Evolutionary conservation across 2,797 vertebrate genomes (phyloP), one percentile per base, ranked within the genome.

Genomic region (Galago senegalensis): DNA sequence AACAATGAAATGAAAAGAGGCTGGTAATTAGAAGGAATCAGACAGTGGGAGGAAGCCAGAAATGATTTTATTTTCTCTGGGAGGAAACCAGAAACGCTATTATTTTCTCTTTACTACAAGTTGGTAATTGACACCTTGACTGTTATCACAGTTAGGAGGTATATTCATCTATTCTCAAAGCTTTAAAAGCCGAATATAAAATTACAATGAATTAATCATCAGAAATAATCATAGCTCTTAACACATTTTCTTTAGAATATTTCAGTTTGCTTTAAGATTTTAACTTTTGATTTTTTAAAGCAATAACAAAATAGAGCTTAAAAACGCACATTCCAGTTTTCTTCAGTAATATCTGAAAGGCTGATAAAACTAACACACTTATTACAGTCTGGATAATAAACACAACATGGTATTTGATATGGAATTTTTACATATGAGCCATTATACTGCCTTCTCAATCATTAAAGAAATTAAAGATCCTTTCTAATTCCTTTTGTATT

Each of bases 251-350:
- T n/a, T 87, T 69, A 87, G 20, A 91, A 70, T 6, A 1, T 87
- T 87, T 89, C 0, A 31, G 90, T 94, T 77, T 46, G 12, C 5
- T 90, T 46, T 43, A 76, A 86, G 5, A n/a, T 87, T 83, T 96
- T 73, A n/a, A 73, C 46, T 79, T 83, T 63, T 61, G 8, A 13
- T 82, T 88, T 49, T 79, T 87, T 94, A 94, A 84, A 96, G 63
- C 7, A 90, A 8, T 25, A 9, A 7, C 79, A 73, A 34, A 87
- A 72, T 27, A 61, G 6, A 86, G 3, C 46, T 89, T 61, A 43
- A 83, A 87, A 80, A 85, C 31, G 1, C 60, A 37, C 56, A 37
- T n/a, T 94, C 40, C 63, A 11, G 21, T 77, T 87, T 77, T 5
- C 14, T 75, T 69, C 37, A 65, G 10, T 84, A 79, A 83, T 5